Conservation (phyloP, 2,113 vertebrate species). For the Ancistrus triradiatus region DNA sequence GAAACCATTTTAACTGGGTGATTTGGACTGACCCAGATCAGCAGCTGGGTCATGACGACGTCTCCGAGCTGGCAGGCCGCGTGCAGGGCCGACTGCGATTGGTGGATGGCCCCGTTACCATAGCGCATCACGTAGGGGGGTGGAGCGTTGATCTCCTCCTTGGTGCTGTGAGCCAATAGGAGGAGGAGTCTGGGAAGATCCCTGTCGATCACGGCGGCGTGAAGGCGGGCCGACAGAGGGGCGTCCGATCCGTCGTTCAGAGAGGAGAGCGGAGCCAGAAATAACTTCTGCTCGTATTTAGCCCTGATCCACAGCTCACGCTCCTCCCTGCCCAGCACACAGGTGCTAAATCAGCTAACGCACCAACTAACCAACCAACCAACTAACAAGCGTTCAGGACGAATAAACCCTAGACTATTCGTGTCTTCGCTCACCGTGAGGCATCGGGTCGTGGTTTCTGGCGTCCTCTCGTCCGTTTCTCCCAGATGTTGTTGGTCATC, state of each 20-base stretch:
- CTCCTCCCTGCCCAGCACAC: slow-evolving; percentile 88
- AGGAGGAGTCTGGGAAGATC: slow-evolving; percentile 81
- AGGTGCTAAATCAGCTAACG: too few relatives aligned
- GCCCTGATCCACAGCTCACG: slow-evolving; percentile 90
- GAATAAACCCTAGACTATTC: too few relatives aligned
- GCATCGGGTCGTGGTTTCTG: slow-evolving; percentile 80
- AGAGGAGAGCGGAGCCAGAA: slow-evolving; percentile 74
- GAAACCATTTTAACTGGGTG: too few relatives aligned
- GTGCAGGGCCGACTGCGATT: slow-evolving; percentile 67
- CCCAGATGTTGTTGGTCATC: slow-evolving; percentile 91
- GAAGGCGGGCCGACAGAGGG: slow-evolving; percentile 68
- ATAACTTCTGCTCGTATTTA: slow-evolving; percentile 88
- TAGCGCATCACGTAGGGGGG: slow-evolving; percentile 45
- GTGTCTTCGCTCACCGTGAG: slow-evolving; percentile 75
- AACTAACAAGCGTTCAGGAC: too few relatives aligned
- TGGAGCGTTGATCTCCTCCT: slow-evolving; percentile 77
- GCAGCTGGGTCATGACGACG: slow-evolving; percentile 91
- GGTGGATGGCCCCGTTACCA: slow-evolving; percentile 60
- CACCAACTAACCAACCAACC: too few relatives aligned
- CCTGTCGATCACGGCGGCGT: slow-evolving; percentile 76
- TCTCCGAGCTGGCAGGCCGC: slow-evolving; percentile 83
- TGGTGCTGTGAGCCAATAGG: slow-evolving; percentile 85
- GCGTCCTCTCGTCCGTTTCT: slow-evolving; percentile 79
- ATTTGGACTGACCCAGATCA: slow-evolving; percentile 84
- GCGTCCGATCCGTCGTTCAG: slow-evolving; percentile 48